Percentiles rank a stretch among this genome's conserved stretches.
phyloP scores from a whole-genome alignment of 2,888 invertebrate genomes.

The Hedychridium roseum region DNA sequence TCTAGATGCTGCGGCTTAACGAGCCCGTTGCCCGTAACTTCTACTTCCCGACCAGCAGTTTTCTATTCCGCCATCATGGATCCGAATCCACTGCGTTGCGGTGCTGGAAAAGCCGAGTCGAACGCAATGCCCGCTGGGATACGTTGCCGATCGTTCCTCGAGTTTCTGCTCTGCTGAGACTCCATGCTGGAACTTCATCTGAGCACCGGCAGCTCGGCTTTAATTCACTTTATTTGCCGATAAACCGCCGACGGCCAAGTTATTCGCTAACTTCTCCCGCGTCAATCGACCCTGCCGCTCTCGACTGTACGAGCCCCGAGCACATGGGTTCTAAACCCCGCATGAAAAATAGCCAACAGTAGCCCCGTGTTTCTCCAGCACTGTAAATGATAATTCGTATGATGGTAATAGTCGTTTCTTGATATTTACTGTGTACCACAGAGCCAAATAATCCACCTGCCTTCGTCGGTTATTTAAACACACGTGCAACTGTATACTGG shows the following conservation, averaged over 20 bases:
- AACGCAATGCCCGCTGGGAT: too few species aligned
- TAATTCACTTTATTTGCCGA: conserved; percentile 37
- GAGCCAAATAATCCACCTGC: too few species aligned
- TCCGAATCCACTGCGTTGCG: not conserved
- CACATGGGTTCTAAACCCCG: not conserved
- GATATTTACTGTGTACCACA: too few species aligned
- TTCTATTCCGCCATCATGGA: not conserved
- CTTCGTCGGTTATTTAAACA: too few species aligned
- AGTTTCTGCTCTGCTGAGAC: too few species aligned
- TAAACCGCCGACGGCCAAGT: conserved; percentile 15
- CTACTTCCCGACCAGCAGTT: not conserved
- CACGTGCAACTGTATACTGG: too few species aligned
- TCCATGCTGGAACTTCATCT: conserved; percentile 25
- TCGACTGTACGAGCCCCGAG: too few species aligned
- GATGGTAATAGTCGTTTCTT: too few species aligned
- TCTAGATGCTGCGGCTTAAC: conserved; percentile 17
- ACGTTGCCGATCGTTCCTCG: too few species aligned
- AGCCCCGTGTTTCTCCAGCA: not conserved
- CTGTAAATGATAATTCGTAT: too few species aligned
- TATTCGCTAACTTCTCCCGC: conserved; percentile 17
- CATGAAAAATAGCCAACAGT: not conserved
- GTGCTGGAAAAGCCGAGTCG: too few species aligned
- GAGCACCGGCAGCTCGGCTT: conserved; percentile 29
- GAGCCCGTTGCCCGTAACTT: conserved; percentile 8
- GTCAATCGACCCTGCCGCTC: not conserved